Base-by-base conservation (phyloP, 2,888 invertebrate genomes). In the Tetramorium bicarinatum region DNA sequence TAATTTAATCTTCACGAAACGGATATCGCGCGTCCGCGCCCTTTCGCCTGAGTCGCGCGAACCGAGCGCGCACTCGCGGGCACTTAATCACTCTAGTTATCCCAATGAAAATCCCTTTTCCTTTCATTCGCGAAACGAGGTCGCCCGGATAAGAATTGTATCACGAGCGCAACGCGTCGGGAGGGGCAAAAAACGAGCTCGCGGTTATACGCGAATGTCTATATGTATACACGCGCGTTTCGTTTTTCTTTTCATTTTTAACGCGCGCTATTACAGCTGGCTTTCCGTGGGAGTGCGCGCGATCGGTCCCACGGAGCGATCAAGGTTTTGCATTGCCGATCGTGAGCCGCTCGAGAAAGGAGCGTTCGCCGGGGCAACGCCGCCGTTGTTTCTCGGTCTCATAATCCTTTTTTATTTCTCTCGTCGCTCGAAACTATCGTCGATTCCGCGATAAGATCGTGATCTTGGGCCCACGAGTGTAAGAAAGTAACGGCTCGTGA, bases 301-400 rank as follows among this genome's bases (percentile, higher is more conserved):
- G 90, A 91, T 92, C 93, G 91, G 92, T 93, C 93, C 91, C 93
- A 93, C 93, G 93, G 92, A 89, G 88, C 87, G 92, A 93, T 93
- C 93, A 93, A 93, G 93, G 93, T 91, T 93, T 92, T 88, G 85
- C 89, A 82, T 92, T 91, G 87, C 91, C 87, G 85, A 92, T 90
- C 87, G 79, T 75, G 86, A 89, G 80, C 69, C 81, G 69, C 62
- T 82, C 82, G 88, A 72, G 87, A 90, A 90, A 89, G 88, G 89
- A 88, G 82, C 84, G 52, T 13, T 79, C 59, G 21, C 66, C 54
- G 25, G 49, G 59, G 44, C 44, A 25, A 0, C 64, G 8, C 25
- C 21, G 15, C 3, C 18, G 18, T 6, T 9, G 44, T 67, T 25
- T 77, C 54, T 54, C 52, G 77, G 25, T 71, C 77, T 82, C 64